Evolutionary conservation across 2,888 invertebrate species (phyloP), one percentile per base, ranked within the genome.

Genomic region (Drosophila greeni): DNA sequence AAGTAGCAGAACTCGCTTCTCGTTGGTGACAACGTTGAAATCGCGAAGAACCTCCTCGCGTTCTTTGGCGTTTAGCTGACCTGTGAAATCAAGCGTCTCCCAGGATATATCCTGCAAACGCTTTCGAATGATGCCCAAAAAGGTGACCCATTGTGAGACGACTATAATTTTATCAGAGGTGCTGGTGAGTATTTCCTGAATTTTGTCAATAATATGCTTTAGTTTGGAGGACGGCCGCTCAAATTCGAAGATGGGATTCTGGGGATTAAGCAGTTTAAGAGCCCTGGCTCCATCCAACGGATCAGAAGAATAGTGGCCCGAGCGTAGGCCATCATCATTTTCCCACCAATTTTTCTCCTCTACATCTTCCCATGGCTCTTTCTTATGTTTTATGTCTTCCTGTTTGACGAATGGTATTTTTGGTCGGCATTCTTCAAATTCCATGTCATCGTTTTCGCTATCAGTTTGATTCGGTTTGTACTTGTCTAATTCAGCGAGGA

Each of bases 131-230:
- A 98, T 90, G 0, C 92, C 89, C 9, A 98, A 90, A 81, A 95
- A 93, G 3, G 92, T 91, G 0, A 95, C 94, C 97, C 98, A 99
- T 86, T 98, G 98, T 0, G 97, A 97, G 1, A 98, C 96, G 5
- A 98, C 91, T n/a, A 96, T 92, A 0, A 93, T 91, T 86, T 96
- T 95, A 71, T 96, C 94, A 0, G 88, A 89, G 82, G 82, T 85
- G 2, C 73, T 49, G 12, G 92, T 82, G 0, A 93, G 90, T 31
- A 91, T 90, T 20, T 92, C 87, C 54, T 90, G 78, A 0, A 94
- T 82, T 5, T 90, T 90, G 9, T 91, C 85, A 75, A 94, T 87
- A 23, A 93, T 90, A 1, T 90, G 90, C 42, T 86, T 84, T 68
- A 94, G 91, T 68, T 86, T 95, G 24, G 93, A 92, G 73, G 94